A percentile compares a stretch with the other conserved stretches of the same genome.
phyloP scores from a whole-genome alignment of 2,888 invertebrate genomes.

The Nomada goodeniana region DNA sequence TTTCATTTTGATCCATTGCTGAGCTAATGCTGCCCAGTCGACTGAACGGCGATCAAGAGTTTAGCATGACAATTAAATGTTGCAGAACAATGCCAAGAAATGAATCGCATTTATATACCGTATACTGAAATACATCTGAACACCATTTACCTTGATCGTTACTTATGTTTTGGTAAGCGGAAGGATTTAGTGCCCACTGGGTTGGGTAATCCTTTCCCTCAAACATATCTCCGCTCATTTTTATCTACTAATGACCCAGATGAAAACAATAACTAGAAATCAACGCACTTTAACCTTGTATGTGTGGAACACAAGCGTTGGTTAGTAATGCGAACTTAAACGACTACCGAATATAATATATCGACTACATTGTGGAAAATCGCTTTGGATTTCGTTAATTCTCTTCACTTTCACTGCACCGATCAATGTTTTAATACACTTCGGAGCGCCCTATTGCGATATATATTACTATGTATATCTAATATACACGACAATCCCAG shows the following conservation, averaged over 20 bases:
- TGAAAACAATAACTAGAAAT: slow-evolving; percentile 36
- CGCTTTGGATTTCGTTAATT: slow-evolving; percentile 26
- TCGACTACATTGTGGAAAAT: slow-evolving; percentile 40
- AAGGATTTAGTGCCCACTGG: slow-evolving; percentile 93
- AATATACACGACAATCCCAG: slow-evolving; percentile 26
- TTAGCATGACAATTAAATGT: slow-evolving; percentile 19
- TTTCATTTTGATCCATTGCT: slow-evolving; percentile 99
- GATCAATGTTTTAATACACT: slow-evolving; percentile 62
- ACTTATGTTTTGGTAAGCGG: slow-evolving; percentile 92
- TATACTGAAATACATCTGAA: slow-evolving; percentile 12
- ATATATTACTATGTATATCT: slow-evolving; percentile 38
- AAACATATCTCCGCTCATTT: slow-evolving; percentile 83
- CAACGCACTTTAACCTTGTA: slow-evolving; percentile 49
- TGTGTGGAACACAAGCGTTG: slow-evolving; percentile 35
- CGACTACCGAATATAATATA: slow-evolving; percentile 7
- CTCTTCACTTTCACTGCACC: slow-evolving; percentile 52
- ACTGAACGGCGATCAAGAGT: slow-evolving; percentile 85
- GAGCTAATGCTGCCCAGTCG: slow-evolving; percentile 98
- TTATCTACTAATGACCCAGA: slow-evolving; percentile 41
- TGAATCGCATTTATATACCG: slow-evolving; percentile 3
- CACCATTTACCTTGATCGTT: slow-evolving; percentile 88
- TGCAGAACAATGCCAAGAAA: slow-evolving; percentile 2
- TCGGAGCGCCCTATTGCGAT: slow-evolving; percentile 49
- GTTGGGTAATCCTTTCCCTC: slow-evolving; percentile 89
- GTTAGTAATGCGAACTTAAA: slow-evolving; percentile 21